phyloP scores from a whole-genome alignment of 2,113 vertebrate species.

The Euleptes europaea region DNA sequence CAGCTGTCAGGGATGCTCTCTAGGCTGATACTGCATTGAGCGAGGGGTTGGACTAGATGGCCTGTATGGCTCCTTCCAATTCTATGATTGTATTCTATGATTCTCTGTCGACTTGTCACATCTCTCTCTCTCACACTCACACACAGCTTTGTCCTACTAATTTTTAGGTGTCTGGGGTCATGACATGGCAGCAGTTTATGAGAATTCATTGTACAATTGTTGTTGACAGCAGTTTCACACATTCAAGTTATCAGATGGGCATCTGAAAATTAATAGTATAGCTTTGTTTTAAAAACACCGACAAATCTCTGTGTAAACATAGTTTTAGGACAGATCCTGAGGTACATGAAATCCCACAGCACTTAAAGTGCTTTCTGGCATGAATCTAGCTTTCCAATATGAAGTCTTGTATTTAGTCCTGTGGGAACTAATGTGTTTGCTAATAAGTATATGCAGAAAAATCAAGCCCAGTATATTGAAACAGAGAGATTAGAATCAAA shows the following conservation, averaged over 20 bases:
- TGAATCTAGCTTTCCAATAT: not conserved
- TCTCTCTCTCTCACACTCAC: not conserved
- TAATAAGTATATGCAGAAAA: not conserved
- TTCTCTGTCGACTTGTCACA: too few species aligned
- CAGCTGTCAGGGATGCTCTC: too few species aligned
- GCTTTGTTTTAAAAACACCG: not conserved
- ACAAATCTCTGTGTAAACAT: not conserved
- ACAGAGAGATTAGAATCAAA: slow-evolving; percentile 23
- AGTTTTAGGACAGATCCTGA: not conserved
- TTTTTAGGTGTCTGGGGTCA: not conserved
- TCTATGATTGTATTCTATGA: too few species aligned
- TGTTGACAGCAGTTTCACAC: not conserved
- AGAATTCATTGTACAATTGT: not conserved
- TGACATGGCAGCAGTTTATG: not conserved
- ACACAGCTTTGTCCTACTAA: not conserved
- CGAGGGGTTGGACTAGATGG: too few species aligned
- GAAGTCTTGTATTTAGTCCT: not conserved
- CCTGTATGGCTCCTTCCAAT: too few species aligned
- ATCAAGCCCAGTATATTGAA: not conserved
- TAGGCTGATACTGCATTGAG: too few species aligned
- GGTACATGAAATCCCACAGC: not conserved
- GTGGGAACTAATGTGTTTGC: not conserved
- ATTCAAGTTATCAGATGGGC: not conserved
- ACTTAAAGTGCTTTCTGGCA: not conserved
- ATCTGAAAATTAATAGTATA: not conserved